Evolutionary conservation across 1,140 invertebrate species (phyloP), one percentile per base, ranked within the genome.

Genomic region (Potamilus streckersoni): DNA sequence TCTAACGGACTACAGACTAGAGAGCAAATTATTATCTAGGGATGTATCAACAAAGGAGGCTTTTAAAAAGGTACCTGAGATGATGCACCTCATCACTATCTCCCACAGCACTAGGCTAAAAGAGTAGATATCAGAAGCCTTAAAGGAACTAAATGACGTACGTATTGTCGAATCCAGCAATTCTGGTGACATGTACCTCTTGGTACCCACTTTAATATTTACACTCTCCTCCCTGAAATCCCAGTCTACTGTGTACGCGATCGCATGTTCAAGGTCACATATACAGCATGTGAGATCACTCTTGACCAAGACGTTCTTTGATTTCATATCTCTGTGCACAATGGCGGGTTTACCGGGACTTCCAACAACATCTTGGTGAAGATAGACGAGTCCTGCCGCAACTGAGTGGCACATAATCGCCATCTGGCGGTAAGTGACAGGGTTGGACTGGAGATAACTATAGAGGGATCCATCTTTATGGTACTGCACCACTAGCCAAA

Each of bases 81-180:
- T 73, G 19, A 69, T 74, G 73, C 81, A 90, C 65, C 92, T 80
- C 66, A 90, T 80, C 20, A 90, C 85, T 61, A 97, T 94, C 91
- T 98, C 97, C 97, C 97, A 98, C 56, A 98, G 89, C 14, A 98
- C 96, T 31, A 98, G 91, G 61, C 95, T 95, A 79, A 97, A 93
- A 0, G 97, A 96, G 91, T 98, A 98, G 92, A 98, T 96, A 88
- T 99, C 97, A 14, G 96, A 95, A 91, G 95, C 95, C 91, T 97
- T 97, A 89, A 97, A 98, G 19, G 96, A 95, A 81, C 98, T 96
- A 87, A 98, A 98, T 81, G 94, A 93, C 57, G 92, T 92, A 89
- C 97, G 96, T 49, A 99, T 90, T 1, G 92, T 93, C 84, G 95
- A 94, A 83, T 94, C 94, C 3, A 98, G 90, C 14, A 98, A 93